Conservation (phyloP, 92 coral and sea anemone genomes). For the Montipora capitata region DNA sequence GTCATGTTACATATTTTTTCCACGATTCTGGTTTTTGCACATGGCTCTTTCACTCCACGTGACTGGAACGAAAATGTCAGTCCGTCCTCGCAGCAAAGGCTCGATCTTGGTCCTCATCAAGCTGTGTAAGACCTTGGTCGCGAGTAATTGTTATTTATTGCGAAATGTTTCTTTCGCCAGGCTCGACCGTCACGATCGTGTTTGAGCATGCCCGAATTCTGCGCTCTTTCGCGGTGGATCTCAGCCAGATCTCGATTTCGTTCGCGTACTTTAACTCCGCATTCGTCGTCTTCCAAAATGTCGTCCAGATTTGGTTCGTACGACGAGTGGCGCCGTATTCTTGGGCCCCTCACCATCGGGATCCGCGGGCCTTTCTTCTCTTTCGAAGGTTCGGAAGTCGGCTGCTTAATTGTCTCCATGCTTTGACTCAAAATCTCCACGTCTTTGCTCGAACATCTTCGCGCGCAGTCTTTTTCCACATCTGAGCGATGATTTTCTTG, state of each 20-base stretch:
- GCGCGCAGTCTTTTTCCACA: slow-evolving; percentile 74
- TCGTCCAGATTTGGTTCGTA: slow-evolving; percentile 92
- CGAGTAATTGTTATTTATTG: slow-evolving; percentile 21
- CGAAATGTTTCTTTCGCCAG: slow-evolving; percentile 69
- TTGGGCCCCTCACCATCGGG: slow-evolving; percentile 45
- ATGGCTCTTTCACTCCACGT: slow-evolving; percentile 52
- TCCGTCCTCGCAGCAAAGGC: slow-evolving; percentile 3
- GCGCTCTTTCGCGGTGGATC: slow-evolving; percentile 94
- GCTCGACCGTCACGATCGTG: slow-evolving; percentile 77
- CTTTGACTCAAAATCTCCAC: slow-evolving; percentile 76
- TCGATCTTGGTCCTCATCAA: not conserved
- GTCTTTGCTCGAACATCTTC: slow-evolving; percentile 71
- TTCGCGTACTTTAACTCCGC: slow-evolving; percentile 52
- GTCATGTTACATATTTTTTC: slow-evolving; percentile 16
- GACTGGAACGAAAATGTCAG: slow-evolving; percentile 32
- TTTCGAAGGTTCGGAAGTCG: slow-evolving; percentile 16
- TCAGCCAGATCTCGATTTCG: slow-evolving; percentile 86
- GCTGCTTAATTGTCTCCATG: slow-evolving; percentile 49
- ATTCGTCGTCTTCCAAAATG: slow-evolving; percentile 86
- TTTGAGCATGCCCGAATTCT: slow-evolving; percentile 75
- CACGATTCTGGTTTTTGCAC: slow-evolving; percentile 28
- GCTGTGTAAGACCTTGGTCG: slow-evolving; percentile 82
- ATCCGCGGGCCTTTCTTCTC: slow-evolving; percentile 1
- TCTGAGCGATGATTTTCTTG: slow-evolving; percentile 61
- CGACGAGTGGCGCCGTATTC: slow-evolving; percentile 86